Percentiles rank a stretch among this genome's conserved stretches.
Conservation (phyloP, 2,888 invertebrate species). For the Erebia aethiops region DNA sequence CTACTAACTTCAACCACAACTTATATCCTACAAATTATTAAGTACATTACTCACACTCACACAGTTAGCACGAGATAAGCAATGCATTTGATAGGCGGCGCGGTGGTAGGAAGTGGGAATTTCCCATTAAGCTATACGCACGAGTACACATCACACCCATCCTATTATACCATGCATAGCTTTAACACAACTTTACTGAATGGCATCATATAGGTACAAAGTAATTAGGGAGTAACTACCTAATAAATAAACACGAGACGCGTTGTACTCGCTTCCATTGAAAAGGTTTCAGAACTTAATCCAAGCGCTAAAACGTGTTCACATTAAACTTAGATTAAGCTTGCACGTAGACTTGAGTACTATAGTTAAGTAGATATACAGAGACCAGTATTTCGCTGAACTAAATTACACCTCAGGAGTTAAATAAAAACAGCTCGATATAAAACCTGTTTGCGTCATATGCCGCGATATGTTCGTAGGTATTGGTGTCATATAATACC, state of each 20-base stretch:
- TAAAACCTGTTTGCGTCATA: slow-evolving; percentile 25
- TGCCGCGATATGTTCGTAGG: slow-evolving; percentile 23
- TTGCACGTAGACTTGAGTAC: neutral
- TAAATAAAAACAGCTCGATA: slow-evolving; percentile 14
- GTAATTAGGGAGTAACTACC: neutral
- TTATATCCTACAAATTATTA: too few relatives aligned
- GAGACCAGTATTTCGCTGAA: slow-evolving; percentile 3
- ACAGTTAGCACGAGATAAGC: too few relatives aligned
- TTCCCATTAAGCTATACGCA: too few relatives aligned
- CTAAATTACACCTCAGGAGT: slow-evolving; percentile 16
- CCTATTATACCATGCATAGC: too few relatives aligned
- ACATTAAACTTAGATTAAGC: neutral
- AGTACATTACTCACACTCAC: too few relatives aligned
- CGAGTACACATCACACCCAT: too few relatives aligned
- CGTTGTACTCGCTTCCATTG: neutral
- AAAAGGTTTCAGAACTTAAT: slow-evolving; percentile 1
- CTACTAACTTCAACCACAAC: too few relatives aligned
- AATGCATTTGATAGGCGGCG: too few relatives aligned
- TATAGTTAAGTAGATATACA: neutral
- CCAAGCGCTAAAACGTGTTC: slow-evolving; percentile 9
- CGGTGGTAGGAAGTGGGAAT: too few relatives aligned
- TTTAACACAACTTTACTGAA: too few relatives aligned
- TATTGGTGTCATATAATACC: slow-evolving; percentile 11
- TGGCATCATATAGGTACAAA: too few relatives aligned
- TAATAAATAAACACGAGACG: neutral